Evolutionary conservation across 2,888 invertebrate genomes (phyloP).

Genomic region (Myathropa florea): DNA sequence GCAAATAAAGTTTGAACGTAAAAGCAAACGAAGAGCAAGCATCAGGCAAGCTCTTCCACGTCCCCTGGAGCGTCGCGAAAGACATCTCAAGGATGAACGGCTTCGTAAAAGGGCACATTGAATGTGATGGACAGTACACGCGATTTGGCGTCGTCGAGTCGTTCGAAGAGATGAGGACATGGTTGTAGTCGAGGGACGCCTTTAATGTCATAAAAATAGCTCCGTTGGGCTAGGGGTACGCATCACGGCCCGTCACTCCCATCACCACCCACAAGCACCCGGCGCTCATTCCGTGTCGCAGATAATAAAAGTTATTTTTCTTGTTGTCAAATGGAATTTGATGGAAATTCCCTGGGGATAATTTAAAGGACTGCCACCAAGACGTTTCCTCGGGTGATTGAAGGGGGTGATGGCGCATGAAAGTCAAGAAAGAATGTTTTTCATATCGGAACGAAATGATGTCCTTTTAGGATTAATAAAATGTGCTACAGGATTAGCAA

Average conservation of each 20-base stretch:
- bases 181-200: background rate
- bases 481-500: conserved; percentile 33
- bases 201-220: conserved; percentile 24
- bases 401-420: background rate
- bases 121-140: conserved; percentile 23
- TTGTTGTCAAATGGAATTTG: conserved; percentile 22
- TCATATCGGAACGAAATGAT: conserved; percentile 33
- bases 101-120: background rate
- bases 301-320: conserved; percentile 31
- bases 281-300: conserved; percentile 17
- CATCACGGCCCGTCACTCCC: background rate
- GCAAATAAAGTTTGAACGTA: conserved; percentile 26
- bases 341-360: conserved; percentile 26
- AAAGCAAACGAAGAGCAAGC: background rate
- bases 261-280: background rate
- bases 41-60: background rate
- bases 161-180: background rate
- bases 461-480: conserved; percentile 37
- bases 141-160: background rate
- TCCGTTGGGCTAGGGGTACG: background rate
- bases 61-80: background rate
- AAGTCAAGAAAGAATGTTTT: background rate
- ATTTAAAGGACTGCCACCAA: conserved; percentile 25
- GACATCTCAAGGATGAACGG: conserved; percentile 11
- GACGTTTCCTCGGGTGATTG: background rate